Evolutionary conservation across 2,888 invertebrate species (phyloP).

Genomic region (Griposia aprilina): DNA sequence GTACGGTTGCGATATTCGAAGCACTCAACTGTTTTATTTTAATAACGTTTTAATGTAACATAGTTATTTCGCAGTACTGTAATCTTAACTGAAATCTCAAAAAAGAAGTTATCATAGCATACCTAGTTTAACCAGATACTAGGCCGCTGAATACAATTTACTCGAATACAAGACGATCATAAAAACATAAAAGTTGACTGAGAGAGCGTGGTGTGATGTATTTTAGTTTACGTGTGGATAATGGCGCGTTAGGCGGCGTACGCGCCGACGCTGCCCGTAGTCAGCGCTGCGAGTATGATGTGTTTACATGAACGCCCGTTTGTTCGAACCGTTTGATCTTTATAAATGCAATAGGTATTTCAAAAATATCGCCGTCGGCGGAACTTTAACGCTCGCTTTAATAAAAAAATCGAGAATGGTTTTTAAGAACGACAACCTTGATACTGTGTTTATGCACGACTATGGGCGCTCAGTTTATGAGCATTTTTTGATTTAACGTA

Average conservation of each 20-base stretch:
- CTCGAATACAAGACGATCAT: slow-evolving; percentile 63
- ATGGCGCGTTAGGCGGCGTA: slow-evolving; percentile 77
- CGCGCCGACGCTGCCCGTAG: slow-evolving; percentile 54
- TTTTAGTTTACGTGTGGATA: slow-evolving; percentile 72
- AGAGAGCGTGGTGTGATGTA: slow-evolving; percentile 66
- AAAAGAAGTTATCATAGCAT: background rate
- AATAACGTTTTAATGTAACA: background rate
- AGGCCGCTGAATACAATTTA: slow-evolving; percentile 43
- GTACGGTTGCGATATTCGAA: background rate
- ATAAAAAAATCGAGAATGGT: slow-evolving; percentile 87
- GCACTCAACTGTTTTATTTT: background rate
- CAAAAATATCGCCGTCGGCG: slow-evolving; percentile 86
- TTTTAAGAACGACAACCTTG: slow-evolving; percentile 89
- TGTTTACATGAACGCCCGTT: slow-evolving; percentile 89
- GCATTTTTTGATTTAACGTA: slow-evolving; percentile 81
- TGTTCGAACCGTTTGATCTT: slow-evolving; percentile 89
- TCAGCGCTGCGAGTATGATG: slow-evolving; percentile 78
- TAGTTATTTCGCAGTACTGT: background rate
- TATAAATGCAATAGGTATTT: slow-evolving; percentile 90
- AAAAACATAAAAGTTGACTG: slow-evolving; percentile 69
- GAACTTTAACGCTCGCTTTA: slow-evolving; percentile 82
- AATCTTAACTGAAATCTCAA: slow-evolving; percentile 1
- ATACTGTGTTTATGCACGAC: slow-evolving; percentile 84
- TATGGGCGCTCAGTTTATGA: slow-evolving; percentile 85
- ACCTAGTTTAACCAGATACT: slow-evolving; percentile 35